phyloP scores from a whole-genome alignment of 2,888 invertebrate species.

The Ptychoptera contaminata region DNA sequence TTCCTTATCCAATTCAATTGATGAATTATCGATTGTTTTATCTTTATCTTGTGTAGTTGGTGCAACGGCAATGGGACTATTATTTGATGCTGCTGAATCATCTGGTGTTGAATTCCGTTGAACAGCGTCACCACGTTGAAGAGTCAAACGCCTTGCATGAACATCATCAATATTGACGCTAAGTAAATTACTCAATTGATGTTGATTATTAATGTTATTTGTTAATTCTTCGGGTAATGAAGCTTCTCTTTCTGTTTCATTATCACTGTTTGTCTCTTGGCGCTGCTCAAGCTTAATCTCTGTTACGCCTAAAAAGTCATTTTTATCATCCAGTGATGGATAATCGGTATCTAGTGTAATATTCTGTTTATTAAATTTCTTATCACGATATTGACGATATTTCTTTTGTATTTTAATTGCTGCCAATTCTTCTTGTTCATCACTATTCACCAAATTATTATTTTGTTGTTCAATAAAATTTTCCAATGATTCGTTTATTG shows the following conservation, averaged over 20 bases:
- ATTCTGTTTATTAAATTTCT: background rate
- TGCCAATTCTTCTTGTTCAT: background rate
- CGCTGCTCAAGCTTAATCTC: background rate
- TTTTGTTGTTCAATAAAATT: slow-evolving; percentile 17
- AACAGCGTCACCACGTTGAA: slow-evolving; percentile 27
- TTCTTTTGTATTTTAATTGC: slow-evolving; percentile 9
- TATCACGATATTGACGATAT: slow-evolving; percentile 17
- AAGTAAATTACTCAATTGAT: background rate
- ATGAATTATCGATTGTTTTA: background rate
- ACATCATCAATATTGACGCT: slow-evolving; percentile 14
- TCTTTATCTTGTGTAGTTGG: background rate
- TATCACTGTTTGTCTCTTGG: too few species aligned
- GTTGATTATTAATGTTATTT: background rate
- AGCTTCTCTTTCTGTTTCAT: background rate
- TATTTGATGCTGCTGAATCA: slow-evolving; percentile 14
- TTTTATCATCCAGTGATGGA: background rate
- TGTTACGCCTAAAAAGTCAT: background rate
- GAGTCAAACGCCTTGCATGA: slow-evolving; percentile 22
- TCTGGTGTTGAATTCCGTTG: slow-evolving; percentile 26
- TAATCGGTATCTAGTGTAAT: background rate
- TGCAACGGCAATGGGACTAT: background rate
- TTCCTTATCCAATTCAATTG: too few species aligned
- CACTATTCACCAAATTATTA: too few species aligned
- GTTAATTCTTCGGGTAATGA: background rate
- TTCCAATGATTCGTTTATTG: slow-evolving; percentile 26